Base-by-base conservation (phyloP, 1,140 invertebrate species). In the Amyelois transitella region DNA sequence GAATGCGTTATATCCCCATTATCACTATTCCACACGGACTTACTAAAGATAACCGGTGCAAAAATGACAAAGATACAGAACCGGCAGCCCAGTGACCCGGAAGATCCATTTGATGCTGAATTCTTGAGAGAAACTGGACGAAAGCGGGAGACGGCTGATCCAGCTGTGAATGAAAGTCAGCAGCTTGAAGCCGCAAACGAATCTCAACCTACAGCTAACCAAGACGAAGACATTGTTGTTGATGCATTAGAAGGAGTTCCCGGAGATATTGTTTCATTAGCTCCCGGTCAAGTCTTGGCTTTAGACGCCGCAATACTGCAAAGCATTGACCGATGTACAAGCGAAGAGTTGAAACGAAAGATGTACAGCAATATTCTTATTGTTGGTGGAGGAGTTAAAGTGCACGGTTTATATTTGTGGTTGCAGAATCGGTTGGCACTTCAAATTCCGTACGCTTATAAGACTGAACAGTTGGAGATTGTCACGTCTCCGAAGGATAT, bases 341-440 rank as follows among this genome's bases (percentile, higher is more conserved):
- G 90, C 19, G 97, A 98, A 59, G 97, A 99, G 64, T 86, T 98
- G 28, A 98, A 97, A 86, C 90, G 95, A 18, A 96, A 97, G 88
- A 97, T 99, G 96, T 98, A 97, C 72, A 96, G 94, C 52, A 96
- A 94, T 73, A 95, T 99, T 61, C 87, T 99, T 8, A 91, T 99
- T 0, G 96, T 98, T 22, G 97, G 97, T 18, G 96, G 96, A 14
- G 95, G 95, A 14, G 94, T 96, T 71, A 97, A 97, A 85, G 94
- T 98, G 70, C 91, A 93, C 55, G 96, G 96, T 5, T 92, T 97
- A 18, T 91, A 94, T 19, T 93, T 93, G 53, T 98, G 96, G 96
- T 88, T 99, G 1, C 95, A 97, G 73, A 96, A 97, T 73, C 90
- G 95, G 62, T 91, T 99, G 45, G 92, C 93, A 17, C 89, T 95